Evolutionary conservation across 2,113 vertebrate genomes (phyloP), one percentile per base, ranked within the genome.

Genomic region (Recurvirostra avosetta): DNA sequence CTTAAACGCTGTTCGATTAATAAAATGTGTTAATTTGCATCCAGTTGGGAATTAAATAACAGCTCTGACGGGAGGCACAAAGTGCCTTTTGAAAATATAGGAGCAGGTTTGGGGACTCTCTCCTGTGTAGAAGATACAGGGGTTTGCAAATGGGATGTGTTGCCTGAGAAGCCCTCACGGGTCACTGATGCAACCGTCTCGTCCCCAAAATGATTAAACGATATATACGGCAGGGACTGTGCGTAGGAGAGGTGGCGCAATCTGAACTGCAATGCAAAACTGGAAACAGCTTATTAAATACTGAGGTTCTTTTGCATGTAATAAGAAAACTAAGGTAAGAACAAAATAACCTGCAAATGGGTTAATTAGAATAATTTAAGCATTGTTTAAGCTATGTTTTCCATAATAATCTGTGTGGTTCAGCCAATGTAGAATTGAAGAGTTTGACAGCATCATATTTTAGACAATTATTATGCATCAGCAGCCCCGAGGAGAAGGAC

Each of bases 121-220:
- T 41, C 1, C 27, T 43, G 6, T 13, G 4, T 0, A 27, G 77
- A 90, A 65, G 32, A 36, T 49, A n/a, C 8, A 38, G 45, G 15
- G 40, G 27, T 41, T 75, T 90, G 58, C 40, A 95, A 49, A 70
- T 25, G 34, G n/a, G 67, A 32, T 2, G 2, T 26, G 27, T 27
- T 78, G 72, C 25, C 72, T 7, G 11, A 53, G 41, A 43, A 62
- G 22, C 12, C 56, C 43, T 66, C 8, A 1, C 0, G 0, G 55
- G 49, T 67, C 66, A 26, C 43, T 56, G 43, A 11, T 43, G 66
- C 43, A 88, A 36, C 22, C 2, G 2, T 25, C 26, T 65, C 43
- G 29, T 47, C 70, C 43, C 72, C 52, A 49, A 15, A 86, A 76
- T 12, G 6, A 43, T 61, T 53, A 76, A 71, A 59, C 5, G 0